Percentiles rank a stretch among this genome's conserved stretches.
phyloP scores from a whole-genome alignment of 2,113 vertebrate species.

The Cyphomyrus plagiostoma region DNA sequence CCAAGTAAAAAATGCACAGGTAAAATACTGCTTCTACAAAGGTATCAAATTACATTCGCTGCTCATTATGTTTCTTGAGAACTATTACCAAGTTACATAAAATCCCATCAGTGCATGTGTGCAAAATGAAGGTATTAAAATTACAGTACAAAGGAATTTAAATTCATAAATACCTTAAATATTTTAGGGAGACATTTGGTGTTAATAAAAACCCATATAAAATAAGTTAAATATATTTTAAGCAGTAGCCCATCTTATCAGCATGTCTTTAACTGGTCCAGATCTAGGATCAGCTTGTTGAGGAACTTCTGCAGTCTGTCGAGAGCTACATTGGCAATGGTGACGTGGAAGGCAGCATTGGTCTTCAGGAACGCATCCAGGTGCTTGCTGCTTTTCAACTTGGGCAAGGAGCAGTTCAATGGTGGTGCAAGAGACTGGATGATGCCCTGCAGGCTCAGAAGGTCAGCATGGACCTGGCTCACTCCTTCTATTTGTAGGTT shows the following conservation, averaged over 20 bases:
- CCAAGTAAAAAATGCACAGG: neutral
- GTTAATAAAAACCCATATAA: neutral
- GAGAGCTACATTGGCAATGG: conserved; percentile 47
- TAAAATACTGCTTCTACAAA: neutral
- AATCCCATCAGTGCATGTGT: conserved; percentile 17
- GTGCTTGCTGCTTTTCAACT: neutral
- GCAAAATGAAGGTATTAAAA: conserved; percentile 16
- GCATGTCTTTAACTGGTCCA: conserved; percentile 46
- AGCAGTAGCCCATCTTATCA: conserved; percentile 16
- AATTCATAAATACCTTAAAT: conserved; percentile 23
- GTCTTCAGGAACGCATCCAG: conserved; percentile 28
- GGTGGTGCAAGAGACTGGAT: conserved; percentile 37
- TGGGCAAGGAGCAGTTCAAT: conserved; percentile 38
- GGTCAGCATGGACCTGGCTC: conserved; percentile 51
- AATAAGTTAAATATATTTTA: conserved; percentile 7
- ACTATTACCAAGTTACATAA: neutral
- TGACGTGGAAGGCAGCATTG: conserved; percentile 42
- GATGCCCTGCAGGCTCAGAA: conserved; percentile 54
- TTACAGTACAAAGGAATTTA: conserved; percentile 19
- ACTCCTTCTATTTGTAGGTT: conserved; percentile 38
- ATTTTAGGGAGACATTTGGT: neutral
- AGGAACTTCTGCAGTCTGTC: conserved; percentile 48
- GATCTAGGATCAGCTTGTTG: conserved; percentile 37
- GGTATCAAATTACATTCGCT: neutral
- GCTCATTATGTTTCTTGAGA: neutral